phyloP scores from a whole-genome alignment of 2,888 invertebrate genomes.

The Torymus texanus region DNA sequence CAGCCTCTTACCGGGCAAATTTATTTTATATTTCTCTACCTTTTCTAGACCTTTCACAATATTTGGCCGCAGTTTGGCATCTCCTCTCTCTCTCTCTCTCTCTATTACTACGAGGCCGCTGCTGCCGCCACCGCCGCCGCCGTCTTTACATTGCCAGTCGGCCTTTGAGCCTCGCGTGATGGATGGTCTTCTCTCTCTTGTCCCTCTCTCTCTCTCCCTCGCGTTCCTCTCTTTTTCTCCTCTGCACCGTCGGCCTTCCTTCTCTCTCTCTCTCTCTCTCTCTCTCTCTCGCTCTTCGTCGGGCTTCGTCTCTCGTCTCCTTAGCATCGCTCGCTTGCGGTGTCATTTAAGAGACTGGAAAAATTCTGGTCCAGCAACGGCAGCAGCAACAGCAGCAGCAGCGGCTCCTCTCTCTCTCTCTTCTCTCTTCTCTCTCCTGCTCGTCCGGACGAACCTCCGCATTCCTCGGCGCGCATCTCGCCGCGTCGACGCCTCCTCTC shows the following conservation, averaged over 20 bases:
- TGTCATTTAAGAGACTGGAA: conserved; percentile 54
- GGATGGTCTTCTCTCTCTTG: conserved; percentile 64
- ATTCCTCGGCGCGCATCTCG: conserved; percentile 52
- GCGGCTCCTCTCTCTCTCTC: conserved; percentile 21
- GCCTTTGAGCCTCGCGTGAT: conserved; percentile 69
- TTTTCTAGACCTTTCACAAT: conserved; percentile 76
- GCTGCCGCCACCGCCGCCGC: conserved; percentile 56
- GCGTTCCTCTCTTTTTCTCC: conserved; percentile 31
- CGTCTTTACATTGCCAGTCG: conserved; percentile 69
- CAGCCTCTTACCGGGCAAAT: conserved; percentile 62
- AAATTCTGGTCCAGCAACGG: conserved; percentile 44
- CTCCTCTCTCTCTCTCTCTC: conserved; percentile 42
- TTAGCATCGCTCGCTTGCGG: conserved; percentile 40
- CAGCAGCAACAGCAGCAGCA: conserved; percentile 11
- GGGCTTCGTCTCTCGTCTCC: conserved; percentile 1
- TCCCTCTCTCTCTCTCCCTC: conserved; percentile 52
- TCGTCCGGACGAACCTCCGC: conserved; percentile 52
- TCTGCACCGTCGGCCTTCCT: conserved; percentile 25
- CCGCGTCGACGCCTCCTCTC: conserved; percentile 58
- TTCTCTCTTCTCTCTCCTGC: conserved; percentile 52
- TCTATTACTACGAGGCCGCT: conserved; percentile 56
- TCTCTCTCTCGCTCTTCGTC: conserved; percentile 2
- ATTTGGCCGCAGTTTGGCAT: conserved; percentile 72
- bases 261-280: conserved; percentile 9
- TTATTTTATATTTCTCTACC: conserved; percentile 73